phyloP scores from a whole-genome alignment of 64 coral and sea anemone species.

The Pocillopora verrucosa region DNA sequence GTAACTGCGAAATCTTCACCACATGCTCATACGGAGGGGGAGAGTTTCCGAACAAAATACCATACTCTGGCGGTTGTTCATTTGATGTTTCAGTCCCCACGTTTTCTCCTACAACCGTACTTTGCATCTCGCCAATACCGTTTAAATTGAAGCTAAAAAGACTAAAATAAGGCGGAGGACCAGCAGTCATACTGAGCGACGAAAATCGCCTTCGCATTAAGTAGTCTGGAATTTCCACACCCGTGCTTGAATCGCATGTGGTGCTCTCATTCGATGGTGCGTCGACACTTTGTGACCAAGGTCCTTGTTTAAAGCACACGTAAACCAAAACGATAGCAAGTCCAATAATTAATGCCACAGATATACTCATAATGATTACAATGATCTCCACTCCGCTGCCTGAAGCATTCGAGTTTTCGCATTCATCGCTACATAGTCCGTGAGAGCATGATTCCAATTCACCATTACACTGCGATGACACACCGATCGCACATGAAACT shows the following conservation, averaged over 20 bases:
- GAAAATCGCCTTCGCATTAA: slow-evolving; percentile 23
- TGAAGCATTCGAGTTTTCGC: not conserved
- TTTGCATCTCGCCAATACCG: slow-evolving; percentile 11
- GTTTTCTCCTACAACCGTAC: slow-evolving; percentile 15
- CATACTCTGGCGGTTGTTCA: slow-evolving; percentile 25
- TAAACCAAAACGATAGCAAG: slow-evolving; percentile 31
- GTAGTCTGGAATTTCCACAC: slow-evolving; percentile 38
- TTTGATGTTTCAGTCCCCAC: not conserved
- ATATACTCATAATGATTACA: slow-evolving; percentile 27
- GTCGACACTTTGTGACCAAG: not conserved
- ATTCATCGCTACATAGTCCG: not conserved
- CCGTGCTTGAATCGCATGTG: slow-evolving; percentile 11
- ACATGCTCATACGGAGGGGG: slow-evolving; percentile 10
- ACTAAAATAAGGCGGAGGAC: slow-evolving; percentile 42
- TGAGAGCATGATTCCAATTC: not conserved
- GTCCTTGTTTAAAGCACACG: slow-evolving; percentile 25
- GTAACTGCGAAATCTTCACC: not conserved
- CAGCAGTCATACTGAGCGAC: slow-evolving; percentile 5
- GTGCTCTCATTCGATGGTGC: not conserved
- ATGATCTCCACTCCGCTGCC: slow-evolving; percentile 8
- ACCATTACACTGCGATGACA: not conserved
- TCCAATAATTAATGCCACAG: slow-evolving; percentile 19
- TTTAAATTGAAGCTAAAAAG: slow-evolving; percentile 33
- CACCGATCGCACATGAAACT: not conserved
- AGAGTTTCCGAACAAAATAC: slow-evolving; percentile 3